phyloP scores from a whole-genome alignment of 1,140 invertebrate species.

The Branchinecta lindahli region DNA sequence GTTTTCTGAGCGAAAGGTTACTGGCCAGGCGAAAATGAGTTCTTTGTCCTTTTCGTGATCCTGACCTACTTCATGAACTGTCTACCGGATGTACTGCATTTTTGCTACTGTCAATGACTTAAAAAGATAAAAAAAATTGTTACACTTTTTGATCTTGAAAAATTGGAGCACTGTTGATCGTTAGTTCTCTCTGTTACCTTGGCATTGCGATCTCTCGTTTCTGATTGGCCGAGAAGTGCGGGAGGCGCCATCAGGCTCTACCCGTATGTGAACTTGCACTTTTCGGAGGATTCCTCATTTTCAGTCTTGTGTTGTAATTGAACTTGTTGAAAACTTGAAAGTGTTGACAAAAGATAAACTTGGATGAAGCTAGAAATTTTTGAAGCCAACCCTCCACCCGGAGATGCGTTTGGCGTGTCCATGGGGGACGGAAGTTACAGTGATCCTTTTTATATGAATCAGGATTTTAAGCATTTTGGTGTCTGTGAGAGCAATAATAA shows the following conservation, averaged over 20 bases:
- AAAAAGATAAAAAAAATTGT: not conserved
- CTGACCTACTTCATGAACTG: not conserved
- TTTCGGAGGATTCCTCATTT: too few relatives aligned
- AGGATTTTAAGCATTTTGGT: not conserved
- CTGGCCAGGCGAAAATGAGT: not conserved
- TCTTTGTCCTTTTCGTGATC: not conserved
- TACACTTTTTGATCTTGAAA: conserved; percentile 1
- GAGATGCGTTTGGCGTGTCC: not conserved
- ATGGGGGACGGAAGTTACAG: conserved; percentile 8
- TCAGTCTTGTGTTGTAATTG: too few relatives aligned
- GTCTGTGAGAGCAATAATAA: not conserved
- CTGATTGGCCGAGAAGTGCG: too few relatives aligned
- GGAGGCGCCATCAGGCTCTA: too few relatives aligned
- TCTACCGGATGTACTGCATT: not conserved
- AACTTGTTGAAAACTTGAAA: too few relatives aligned
- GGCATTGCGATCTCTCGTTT: too few relatives aligned
- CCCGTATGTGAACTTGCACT: too few relatives aligned
- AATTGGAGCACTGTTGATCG: not conserved
- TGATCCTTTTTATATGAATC: not conserved
- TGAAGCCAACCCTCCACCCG: not conserved
- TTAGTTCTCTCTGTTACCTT: too few relatives aligned
- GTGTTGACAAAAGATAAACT: not conserved
- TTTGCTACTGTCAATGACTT: not conserved
- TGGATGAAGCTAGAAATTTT: conserved; percentile 6
- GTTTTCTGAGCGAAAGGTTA: too few relatives aligned